phyloP scores from a whole-genome alignment of 2,888 invertebrate genomes.

The Ametastegia equiseti region DNA sequence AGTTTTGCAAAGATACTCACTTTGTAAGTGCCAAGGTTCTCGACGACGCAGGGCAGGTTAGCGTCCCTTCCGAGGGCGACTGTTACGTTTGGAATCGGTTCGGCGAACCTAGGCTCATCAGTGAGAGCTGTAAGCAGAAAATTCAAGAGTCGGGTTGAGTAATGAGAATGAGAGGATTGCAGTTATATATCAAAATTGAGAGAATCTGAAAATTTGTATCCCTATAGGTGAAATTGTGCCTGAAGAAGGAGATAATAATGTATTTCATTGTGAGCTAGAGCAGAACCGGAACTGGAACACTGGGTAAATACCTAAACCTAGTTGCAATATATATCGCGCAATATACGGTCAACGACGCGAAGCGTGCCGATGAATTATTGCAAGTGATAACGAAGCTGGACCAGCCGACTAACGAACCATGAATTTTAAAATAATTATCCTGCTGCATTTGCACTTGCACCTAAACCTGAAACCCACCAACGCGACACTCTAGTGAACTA shows the following conservation, averaged over 20 bases:
- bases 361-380: slow-evolving; percentile 39
- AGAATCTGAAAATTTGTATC: no score
- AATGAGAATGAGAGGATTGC: no score
- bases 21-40: slow-evolving; percentile 93
- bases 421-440: slow-evolving; percentile 36
- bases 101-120: slow-evolving; percentile 91
- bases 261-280: neutral
- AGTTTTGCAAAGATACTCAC: slow-evolving; percentile 76
- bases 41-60: slow-evolving; percentile 92
- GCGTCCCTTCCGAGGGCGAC: slow-evolving; percentile 94
- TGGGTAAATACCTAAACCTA: neutral
- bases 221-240: no score
- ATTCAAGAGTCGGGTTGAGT: no score
- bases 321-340: neutral
- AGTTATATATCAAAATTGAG: no score
- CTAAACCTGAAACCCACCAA: neutral
- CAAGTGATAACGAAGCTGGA: slow-evolving; percentile 39
- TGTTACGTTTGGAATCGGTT: slow-evolving; percentile 94
- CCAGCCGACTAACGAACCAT: slow-evolving; percentile 34
- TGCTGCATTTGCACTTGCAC: slow-evolving; percentile 4
- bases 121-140: slow-evolving; percentile 84
- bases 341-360: neutral
- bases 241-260: neutral
- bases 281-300: neutral
- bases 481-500: no score